These are phyloP conservation scores for Brachionus plicatilis DNA, from an alignment of 1,140 invertebrate genomes.

Conservation along the genomic window DNA sequence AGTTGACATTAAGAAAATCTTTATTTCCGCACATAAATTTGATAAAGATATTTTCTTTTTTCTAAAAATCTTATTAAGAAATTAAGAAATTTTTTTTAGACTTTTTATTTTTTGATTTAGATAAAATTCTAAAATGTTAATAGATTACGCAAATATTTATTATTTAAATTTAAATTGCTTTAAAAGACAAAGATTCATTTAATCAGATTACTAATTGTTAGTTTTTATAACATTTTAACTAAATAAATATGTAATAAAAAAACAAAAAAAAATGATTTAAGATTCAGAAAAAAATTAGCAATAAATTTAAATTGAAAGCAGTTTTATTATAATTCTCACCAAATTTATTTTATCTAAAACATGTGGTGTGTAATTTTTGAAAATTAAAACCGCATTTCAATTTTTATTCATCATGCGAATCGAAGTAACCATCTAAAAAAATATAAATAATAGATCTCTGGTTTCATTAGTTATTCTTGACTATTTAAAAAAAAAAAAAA, in stretches of 20 bases:
- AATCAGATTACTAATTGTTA: background rate
- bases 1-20: no score
- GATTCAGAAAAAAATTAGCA: background rate
- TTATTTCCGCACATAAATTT: no score
- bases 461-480: background rate
- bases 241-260: background rate
- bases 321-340: background rate
- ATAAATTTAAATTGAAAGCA: background rate
- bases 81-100: background rate
- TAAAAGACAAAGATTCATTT: background rate
- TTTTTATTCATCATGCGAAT: background rate
- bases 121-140: background rate
- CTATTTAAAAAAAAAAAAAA: background rate
- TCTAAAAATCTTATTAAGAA: no score
- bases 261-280: background rate
- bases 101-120: background rate
- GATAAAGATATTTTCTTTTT: no score
- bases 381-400: background rate
- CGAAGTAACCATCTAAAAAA: background rate
- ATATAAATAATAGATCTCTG: background rate
- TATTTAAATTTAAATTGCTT: background rate
- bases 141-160: background rate
- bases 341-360: no score
- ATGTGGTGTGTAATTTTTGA: background rate
- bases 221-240: background rate